These are phyloP conservation scores for Nerophis lumbriciformis DNA, from an alignment of 2,113 vertebrate species.

Conservation along the genomic window DNA sequence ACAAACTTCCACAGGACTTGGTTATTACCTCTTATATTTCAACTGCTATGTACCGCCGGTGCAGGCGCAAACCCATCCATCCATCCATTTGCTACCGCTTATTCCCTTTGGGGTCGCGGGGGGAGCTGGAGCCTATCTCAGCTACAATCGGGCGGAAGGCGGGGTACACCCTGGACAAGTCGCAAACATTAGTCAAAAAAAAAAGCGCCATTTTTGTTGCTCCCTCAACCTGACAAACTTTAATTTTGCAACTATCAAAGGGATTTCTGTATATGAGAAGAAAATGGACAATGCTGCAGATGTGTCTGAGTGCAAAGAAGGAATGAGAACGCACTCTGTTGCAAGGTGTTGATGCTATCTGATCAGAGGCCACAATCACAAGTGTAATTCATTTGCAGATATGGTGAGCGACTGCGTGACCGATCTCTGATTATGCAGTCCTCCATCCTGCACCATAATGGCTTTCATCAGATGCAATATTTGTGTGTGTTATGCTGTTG, in stretches of 20 bases:
- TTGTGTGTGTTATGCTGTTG: conserved; percentile 17
- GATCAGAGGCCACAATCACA: conserved; percentile 50
- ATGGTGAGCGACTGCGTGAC: no score
- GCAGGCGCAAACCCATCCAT: no score
- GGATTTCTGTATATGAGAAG: conserved; percentile 17
- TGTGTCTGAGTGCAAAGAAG: not conserved
- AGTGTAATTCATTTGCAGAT: conserved; percentile 32
- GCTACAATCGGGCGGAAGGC: no score
- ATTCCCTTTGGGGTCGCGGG: no score
- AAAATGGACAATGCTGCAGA: conserved; percentile 21
- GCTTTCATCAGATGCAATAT: conserved; percentile 21
- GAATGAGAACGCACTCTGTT: conserved; percentile 12
- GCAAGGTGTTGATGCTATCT: conserved; percentile 44
- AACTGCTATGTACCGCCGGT: conserved; percentile 7
- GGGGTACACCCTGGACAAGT: no score
- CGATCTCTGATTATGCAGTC: conserved; percentile 37
- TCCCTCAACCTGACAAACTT: no score
- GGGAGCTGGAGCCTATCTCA: no score
- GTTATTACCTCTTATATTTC: conserved; percentile 13
- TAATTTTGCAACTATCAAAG: no score
- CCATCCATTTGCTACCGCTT: no score
- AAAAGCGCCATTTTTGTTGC: no score
- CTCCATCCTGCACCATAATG: conserved; percentile 26
- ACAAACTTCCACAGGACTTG: conserved; percentile 19
- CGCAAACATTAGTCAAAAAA: no score